Conservation (phyloP, 2,888 invertebrate genomes). For the Aplocera efformata region DNA sequence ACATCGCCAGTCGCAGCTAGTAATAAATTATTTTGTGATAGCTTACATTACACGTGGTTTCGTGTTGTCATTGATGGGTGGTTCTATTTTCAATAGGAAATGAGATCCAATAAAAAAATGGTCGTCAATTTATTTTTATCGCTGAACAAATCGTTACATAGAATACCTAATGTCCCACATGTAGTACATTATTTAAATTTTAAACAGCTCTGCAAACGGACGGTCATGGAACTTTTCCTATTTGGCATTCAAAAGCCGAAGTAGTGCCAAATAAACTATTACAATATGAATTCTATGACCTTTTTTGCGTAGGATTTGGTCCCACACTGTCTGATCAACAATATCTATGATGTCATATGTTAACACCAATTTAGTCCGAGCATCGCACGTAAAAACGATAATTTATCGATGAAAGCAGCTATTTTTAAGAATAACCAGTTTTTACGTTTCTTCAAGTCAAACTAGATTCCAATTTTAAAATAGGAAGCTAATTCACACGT, state of each 20-base stretch:
- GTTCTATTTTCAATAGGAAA: slow-evolving; percentile 3
- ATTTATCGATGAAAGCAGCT: slow-evolving; percentile 5
- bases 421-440: too few species aligned
- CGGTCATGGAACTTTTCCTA: slow-evolving; percentile 72
- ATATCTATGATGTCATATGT: slow-evolving; percentile 55
- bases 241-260: slow-evolving; percentile 67
- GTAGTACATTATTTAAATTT: slow-evolving; percentile 42
- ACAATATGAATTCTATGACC: slow-evolving; percentile 67
- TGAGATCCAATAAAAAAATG: slow-evolving; percentile 9
- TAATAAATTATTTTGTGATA: neutral
- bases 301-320: slow-evolving; percentile 50
- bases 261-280: slow-evolving; percentile 72
- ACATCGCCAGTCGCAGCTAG: too few species aligned
- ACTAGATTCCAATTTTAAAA: too few species aligned
- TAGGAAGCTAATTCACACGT: too few species aligned
- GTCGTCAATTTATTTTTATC: slow-evolving; percentile 42
- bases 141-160: slow-evolving; percentile 29
- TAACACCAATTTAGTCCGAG: slow-evolving; percentile 32
- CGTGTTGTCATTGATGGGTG: neutral
- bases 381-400: slow-evolving; percentile 19
- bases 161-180: slow-evolving; percentile 36
- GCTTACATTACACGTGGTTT: neutral
- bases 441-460: too few species aligned
- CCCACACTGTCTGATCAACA: slow-evolving; percentile 70
- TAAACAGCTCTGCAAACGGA: slow-evolving; percentile 31